Conservation (phyloP, 2,797 vertebrate genomes). For the Sparidentex hasta region DNA sequence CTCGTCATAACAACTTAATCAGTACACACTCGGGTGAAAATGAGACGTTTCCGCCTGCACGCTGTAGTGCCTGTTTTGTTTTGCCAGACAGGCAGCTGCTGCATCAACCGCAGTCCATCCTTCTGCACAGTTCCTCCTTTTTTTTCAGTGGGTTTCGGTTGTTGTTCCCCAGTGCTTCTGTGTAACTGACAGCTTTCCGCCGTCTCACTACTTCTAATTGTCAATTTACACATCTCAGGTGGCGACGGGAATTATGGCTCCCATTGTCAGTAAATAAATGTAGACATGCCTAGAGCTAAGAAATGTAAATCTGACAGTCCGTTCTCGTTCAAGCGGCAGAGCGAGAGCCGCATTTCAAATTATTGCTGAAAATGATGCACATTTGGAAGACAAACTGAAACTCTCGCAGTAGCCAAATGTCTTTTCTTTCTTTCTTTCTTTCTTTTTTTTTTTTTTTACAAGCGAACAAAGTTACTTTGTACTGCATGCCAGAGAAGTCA, state of each 20-base stretch:
- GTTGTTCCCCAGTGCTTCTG: constrained; percentile 26
- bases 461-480: constrained; percentile 61
- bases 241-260: constrained; percentile 24
- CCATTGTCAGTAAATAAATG: constrained; percentile 45
- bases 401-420: constrained; percentile 17
- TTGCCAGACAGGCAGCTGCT: constrained; percentile 54
- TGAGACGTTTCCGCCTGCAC: constrained; percentile 40
- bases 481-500: constrained; percentile 32
- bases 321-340: constrained; percentile 19
- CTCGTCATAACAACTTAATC: constrained; percentile 77
- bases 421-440: neutral
- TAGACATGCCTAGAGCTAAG: constrained; percentile 21
- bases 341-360: constrained; percentile 40
- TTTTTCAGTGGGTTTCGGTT: constrained; percentile 26
- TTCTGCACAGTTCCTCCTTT: constrained; percentile 7
- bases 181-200: constrained; percentile 33
- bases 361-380: constrained; percentile 31
- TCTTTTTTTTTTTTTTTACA: constrained; percentile 5
- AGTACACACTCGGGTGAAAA: constrained; percentile 63
- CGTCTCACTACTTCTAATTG: constrained; percentile 46
- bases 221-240: constrained; percentile 52
- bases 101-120: constrained; percentile 42
- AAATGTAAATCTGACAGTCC: constrained; percentile 49
- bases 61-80: constrained; percentile 56
- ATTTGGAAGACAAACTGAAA: constrained; percentile 58